Percentiles rank a stretch among this genome's conserved stretches.
phyloP scores from a whole-genome alignment of 2,797 vertebrate species.

The Microctenopoma steveboyesi region DNA sequence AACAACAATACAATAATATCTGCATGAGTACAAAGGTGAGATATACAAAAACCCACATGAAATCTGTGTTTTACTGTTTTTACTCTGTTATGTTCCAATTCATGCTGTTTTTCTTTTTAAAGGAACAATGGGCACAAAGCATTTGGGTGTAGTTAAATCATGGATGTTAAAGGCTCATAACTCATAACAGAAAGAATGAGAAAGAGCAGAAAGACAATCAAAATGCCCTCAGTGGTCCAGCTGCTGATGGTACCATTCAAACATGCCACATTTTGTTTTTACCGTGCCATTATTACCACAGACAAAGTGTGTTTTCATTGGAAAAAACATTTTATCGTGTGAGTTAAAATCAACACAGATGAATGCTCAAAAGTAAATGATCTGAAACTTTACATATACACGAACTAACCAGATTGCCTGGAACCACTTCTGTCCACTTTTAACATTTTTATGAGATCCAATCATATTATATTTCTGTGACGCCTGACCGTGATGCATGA shows the following conservation, averaged over 20 bases:
- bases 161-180: conserved; percentile 7
- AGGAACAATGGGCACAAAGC: conserved; percentile 22
- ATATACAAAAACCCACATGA: background rate
- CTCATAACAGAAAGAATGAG: conserved; percentile 31
- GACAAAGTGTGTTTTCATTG: conserved; percentile 7
- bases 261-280: conserved; percentile 29
- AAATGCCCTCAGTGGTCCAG: conserved; percentile 58
- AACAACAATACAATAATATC: too few species aligned
- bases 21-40: background rate
- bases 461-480: background rate
- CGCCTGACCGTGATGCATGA: background rate
- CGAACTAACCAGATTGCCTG: background rate
- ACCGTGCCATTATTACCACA: conserved; percentile 12
- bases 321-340: conserved; percentile 16
- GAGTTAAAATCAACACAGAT: background rate
- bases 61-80: conserved; percentile 3
- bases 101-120: conserved; percentile 43
- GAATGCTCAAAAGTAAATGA: background rate
- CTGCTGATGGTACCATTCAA: conserved; percentile 53
- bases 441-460: background rate
- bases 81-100: conserved; percentile 30
- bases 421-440: background rate
- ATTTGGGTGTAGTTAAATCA: conserved; percentile 23
- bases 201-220: conserved; percentile 45
- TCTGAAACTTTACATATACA: background rate